Conservation (phyloP, 1,140 invertebrate genomes). For the Drosophila kepulauana region DNA sequence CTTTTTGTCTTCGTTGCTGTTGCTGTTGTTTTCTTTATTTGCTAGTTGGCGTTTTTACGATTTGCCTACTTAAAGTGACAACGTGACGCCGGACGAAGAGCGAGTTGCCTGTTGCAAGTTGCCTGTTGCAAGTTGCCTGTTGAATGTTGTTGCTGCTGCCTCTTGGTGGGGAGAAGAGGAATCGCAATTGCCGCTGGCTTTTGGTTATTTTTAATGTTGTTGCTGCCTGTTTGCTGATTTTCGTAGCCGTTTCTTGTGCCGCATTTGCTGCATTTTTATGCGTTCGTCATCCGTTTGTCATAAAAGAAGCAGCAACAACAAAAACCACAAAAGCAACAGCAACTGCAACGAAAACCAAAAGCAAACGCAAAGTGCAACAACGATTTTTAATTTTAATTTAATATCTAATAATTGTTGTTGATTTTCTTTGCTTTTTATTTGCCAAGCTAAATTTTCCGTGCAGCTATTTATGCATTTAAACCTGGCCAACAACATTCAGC, state of each 20-base stretch:
- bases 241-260: constrained; percentile 67
- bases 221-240: constrained; percentile 41
- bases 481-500: constrained; percentile 52
- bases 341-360: constrained; percentile 12
- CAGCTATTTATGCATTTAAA: constrained; percentile 73
- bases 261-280: constrained; percentile 75
- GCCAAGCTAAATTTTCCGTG: constrained; percentile 32
- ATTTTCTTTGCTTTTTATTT: constrained; percentile 45
- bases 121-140: too few species aligned
- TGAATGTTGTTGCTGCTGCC: too few species aligned
- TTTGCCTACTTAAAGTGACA: constrained; percentile 80
- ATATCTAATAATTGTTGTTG: constrained; percentile 79
- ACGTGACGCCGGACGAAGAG: constrained; percentile 63
- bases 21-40: constrained; percentile 11
- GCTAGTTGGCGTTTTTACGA: constrained; percentile 61
- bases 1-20: constrained; percentile 16
- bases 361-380: constrained; percentile 27
- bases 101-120: too few species aligned
- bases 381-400: constrained; percentile 78
- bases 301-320: constrained; percentile 41
- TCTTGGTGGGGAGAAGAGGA: background rate
- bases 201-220: constrained; percentile 77
- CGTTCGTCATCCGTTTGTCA: constrained; percentile 83
- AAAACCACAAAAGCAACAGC: constrained; percentile 25
- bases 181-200: constrained; percentile 67